Percentiles rank a stretch among this genome's conserved stretches.
phyloP scores from a whole-genome alignment of 2,888 invertebrate species.

The Trissoscelio sp. region DNA sequence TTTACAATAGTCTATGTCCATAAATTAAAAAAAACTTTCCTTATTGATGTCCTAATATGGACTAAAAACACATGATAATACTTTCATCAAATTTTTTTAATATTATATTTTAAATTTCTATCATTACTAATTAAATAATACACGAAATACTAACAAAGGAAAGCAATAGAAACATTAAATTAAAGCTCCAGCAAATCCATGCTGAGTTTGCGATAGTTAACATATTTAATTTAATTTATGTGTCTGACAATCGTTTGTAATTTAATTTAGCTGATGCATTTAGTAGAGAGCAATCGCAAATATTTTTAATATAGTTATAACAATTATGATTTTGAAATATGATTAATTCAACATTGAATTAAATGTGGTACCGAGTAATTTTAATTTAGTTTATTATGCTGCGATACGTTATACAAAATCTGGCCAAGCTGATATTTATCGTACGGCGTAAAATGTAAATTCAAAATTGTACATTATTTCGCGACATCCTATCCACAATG shows the following conservation, averaged over 20 bases:
- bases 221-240: constrained; percentile 14
- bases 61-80: too few relatives aligned
- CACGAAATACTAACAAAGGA: too few relatives aligned
- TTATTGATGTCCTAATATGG: too few relatives aligned
- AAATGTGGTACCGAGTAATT: constrained; percentile 16
- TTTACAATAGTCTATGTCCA: too few relatives aligned
- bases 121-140: too few relatives aligned
- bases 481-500: not conserved
- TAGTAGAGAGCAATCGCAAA: constrained; percentile 3
- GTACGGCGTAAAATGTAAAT: constrained; percentile 19
- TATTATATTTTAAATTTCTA: too few relatives aligned
- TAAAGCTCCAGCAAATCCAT: not conserved
- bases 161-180: not conserved
- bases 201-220: not conserved
- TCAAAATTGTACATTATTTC: constrained; percentile 13
- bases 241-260: constrained; percentile 9
- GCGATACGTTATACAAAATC: constrained; percentile 18
- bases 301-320: constrained; percentile 1
- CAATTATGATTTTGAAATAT: constrained; percentile 28
- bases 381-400: constrained; percentile 29
- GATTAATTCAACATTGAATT: constrained; percentile 11
- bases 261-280: constrained; percentile 15
- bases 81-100: too few relatives aligned
- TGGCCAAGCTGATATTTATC: constrained; percentile 1
- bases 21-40: too few relatives aligned